Base-by-base conservation (phyloP, 2,113 vertebrate species). In the Chaetodon auriga region DNA sequence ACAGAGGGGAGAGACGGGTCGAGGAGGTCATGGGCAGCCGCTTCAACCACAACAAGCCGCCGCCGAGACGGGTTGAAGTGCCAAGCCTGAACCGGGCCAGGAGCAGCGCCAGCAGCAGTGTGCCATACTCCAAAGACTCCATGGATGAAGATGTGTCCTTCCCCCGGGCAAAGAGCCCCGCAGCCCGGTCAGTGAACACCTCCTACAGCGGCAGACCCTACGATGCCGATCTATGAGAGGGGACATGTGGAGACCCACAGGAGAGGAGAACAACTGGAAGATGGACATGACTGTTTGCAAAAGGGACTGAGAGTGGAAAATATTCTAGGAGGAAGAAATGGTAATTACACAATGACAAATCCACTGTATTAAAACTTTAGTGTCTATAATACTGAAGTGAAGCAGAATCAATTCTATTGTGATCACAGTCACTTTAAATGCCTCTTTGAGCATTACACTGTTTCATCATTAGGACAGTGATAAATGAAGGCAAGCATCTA, bases 81-180 rank as follows among this genome's bases (percentile, higher is more conserved):
- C 95, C 94, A 1, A 93, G 82, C 21, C 80, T 93, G 49, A 68
- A 38, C 87, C 88, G 87, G 41, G 7, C 77, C 72, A 54, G 60
- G 16, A 95, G 92, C 88, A 81, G 0, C 54, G 82, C 36, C 68
- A 92, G 89, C 90, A 93, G 90, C 90, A 95, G 94, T 80, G 85
- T 94, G 0, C 83, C 95, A 0, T 95, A 94, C 80, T 87, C 92
- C 63, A 85, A 68, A 16, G 75, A 95, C 63, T 86, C 93, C 12
- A 0, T 93, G 80, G 93, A 95, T 4, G 94, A 96, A 0, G 94
- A 94, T 4, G 86, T 91, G 30, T 94, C 95, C 36, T 95, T 95
- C 61, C 94, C 94, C 4, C 65, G 93, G 53, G 90, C 93, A n/a
- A 95, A 95, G 89, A 80, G n/a, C 46, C 63, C 82, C 3, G 78